Percentiles rank a stretch among this genome's conserved stretches.
Evolutionary conservation across 1,140 invertebrate species (phyloP).

Genomic region (Euwallacea fornicatus): DNA sequence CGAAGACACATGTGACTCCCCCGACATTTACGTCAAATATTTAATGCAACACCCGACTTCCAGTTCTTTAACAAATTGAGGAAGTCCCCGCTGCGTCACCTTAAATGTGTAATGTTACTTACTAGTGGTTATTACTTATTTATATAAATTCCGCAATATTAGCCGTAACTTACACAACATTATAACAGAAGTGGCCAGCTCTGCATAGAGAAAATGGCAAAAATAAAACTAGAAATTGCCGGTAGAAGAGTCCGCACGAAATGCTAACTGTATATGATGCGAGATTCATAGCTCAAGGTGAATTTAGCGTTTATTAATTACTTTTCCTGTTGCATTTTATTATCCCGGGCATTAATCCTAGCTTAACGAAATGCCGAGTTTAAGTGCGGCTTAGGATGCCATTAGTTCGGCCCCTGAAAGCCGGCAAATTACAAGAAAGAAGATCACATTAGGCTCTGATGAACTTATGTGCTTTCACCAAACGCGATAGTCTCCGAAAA

Average conservation of each 20-base stretch:
- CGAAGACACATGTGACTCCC: too few species aligned
- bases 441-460: too few species aligned
- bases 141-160: conserved; percentile 6
- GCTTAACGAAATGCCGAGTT: not conserved
- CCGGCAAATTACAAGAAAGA: too few species aligned
- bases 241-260: conserved; percentile 14
- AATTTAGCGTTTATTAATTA: conserved; percentile 29
- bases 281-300: conserved; percentile 35
- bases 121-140: not conserved
- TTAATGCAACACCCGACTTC: too few species aligned
- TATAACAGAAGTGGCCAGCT: conserved; percentile 7
- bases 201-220: conserved; percentile 19
- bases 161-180: conserved; percentile 16
- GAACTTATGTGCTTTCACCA: too few species aligned
- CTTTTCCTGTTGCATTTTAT: conserved; percentile 6
- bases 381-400: too few species aligned
- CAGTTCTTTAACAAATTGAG: too few species aligned
- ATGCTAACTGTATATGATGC: conserved; percentile 30
- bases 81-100: too few species aligned
- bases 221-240: conserved; percentile 20
- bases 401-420: too few species aligned
- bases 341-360: conserved; percentile 14
- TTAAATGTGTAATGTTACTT: too few species aligned
- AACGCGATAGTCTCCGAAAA: too few species aligned
- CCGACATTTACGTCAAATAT: too few species aligned